Base-by-base conservation (phyloP, 2,888 invertebrate species). In the Eledona agricola region DNA sequence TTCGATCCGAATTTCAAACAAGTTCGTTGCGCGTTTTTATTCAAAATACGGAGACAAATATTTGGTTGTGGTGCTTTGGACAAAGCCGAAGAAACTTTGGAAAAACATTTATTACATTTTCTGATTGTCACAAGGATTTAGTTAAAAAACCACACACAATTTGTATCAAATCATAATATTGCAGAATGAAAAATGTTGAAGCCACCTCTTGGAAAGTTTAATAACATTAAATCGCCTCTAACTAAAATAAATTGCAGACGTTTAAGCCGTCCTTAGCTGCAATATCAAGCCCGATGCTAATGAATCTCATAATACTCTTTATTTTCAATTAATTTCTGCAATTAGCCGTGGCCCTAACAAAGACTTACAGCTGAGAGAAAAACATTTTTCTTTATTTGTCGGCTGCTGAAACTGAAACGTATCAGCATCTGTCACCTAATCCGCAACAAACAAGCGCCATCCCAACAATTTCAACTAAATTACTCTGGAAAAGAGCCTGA, bases 81-180 rank as follows among this genome's bases (percentile, higher is more conserved):
- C n/a, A n/a, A n/a, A n/a, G n/a, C n/a, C n/a, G n/a, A n/a, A n/a
- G n/a, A n/a, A n/a, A n/a, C n/a, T n/a, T n/a, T n/a, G n/a, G n/a
- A n/a, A n/a, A n/a, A n/a, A n/a, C n/a, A n/a, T n/a, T n/a, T n/a
- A n/a, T n/a, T n/a, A n/a, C n/a, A n/a, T n/a, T n/a, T n/a, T n/a
- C n/a, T n/a, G n/a, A n/a, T n/a, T n/a, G n/a, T n/a, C n/a, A n/a
- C n/a, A n/a, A n/a, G n/a, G n/a, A n/a, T n/a, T n/a, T n/a, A n/a
- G n/a, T n/a, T n/a, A n/a, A 19, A 4, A 5, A 5, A 38, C 37
- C 23, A 12, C 37, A 25, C 37, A 38, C n/a, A n/a, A n/a, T 38
- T 38, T 38, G 9, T 25, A 38, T 38, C 16, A 38, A 38, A 38
- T n/a, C n/a, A n/a, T n/a, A n/a, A n/a, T n/a, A n/a, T n/a, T n/a